These are phyloP conservation scores for Pipistrellus kuhlii DNA, from an alignment of 2,797 vertebrate genomes.

Conservation along the genomic window DNA sequence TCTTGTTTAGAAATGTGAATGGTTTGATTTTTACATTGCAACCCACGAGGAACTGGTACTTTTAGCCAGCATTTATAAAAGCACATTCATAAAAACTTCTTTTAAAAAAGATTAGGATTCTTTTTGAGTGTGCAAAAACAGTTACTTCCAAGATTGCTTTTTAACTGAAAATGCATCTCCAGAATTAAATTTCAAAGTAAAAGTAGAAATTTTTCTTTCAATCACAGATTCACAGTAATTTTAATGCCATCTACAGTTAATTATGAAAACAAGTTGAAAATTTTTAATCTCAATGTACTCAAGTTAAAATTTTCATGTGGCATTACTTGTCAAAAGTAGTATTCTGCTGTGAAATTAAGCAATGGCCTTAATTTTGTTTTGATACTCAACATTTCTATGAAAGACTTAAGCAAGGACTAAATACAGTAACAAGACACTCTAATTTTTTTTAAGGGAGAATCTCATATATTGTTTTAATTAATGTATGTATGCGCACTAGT, in stretches of 20 bases:
- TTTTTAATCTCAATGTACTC: conserved; percentile 36
- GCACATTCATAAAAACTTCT: not conserved
- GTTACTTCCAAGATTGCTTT: conserved; percentile 47
- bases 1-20: conserved; percentile 49
- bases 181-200: conserved; percentile 64
- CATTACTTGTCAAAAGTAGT: conserved; percentile 29
- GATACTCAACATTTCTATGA: conserved; percentile 29
- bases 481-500: not conserved
- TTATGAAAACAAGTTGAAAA: conserved; percentile 49
- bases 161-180: conserved; percentile 55
- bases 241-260: conserved; percentile 54
- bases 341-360: conserved; percentile 28
- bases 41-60: not conserved
- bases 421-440: not conserved
- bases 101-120: not conserved
- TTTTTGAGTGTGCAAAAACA: not conserved
- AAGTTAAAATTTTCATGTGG: conserved; percentile 49
- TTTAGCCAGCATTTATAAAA: conserved; percentile 36
- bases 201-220: conserved; percentile 40
- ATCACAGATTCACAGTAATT: conserved; percentile 34
- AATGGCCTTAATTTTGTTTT: conserved; percentile 41
- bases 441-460: conserved; percentile 3
- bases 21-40: conserved; percentile 42
- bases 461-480: not conserved
- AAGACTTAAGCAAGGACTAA: conserved; percentile 52